Evolutionary conservation across 2,797 vertebrate species (phyloP).

Genomic region (Lacerta agilis): DNA sequence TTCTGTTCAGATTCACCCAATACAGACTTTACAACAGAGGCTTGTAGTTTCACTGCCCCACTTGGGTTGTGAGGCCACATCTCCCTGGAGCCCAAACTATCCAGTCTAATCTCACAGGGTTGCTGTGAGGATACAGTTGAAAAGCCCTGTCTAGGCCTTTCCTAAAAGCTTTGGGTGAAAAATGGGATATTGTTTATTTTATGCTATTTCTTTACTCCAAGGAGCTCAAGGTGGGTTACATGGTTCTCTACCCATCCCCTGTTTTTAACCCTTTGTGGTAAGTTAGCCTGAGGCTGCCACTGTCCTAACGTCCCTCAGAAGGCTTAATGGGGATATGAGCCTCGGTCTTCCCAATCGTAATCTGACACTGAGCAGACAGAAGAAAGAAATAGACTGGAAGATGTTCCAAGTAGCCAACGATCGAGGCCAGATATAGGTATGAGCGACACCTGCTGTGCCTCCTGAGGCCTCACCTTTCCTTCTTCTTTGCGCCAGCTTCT

Average conservation of each 20-base stretch:
- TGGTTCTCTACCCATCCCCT: neutral
- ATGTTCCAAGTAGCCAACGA: neutral
- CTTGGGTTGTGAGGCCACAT: neutral
- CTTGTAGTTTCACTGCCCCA: neutral
- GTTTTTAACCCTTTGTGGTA: neutral
- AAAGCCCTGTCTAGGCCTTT: neutral
- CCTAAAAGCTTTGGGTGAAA: neutral
- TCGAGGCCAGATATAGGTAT: neutral
- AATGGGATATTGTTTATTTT: neutral
- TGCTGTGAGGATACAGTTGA: neutral
- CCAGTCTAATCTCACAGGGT: neutral
- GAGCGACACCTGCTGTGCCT: neutral
- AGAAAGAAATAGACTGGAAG: neutral
- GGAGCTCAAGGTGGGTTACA: neutral
- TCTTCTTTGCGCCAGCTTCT: conserved; percentile 80
- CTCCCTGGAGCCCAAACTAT: neutral
- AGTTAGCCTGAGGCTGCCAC: neutral
- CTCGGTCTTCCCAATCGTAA: neutral
- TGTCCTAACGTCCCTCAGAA: neutral
- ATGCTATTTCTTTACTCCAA: neutral
- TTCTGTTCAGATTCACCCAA: neutral
- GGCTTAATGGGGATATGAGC: neutral
- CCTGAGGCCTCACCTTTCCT: neutral
- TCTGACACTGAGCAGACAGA: neutral
- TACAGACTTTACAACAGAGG: neutral